Evolutionary conservation across 2,888 invertebrate species (phyloP).

Genomic region (Pemphredon lugubris): DNA sequence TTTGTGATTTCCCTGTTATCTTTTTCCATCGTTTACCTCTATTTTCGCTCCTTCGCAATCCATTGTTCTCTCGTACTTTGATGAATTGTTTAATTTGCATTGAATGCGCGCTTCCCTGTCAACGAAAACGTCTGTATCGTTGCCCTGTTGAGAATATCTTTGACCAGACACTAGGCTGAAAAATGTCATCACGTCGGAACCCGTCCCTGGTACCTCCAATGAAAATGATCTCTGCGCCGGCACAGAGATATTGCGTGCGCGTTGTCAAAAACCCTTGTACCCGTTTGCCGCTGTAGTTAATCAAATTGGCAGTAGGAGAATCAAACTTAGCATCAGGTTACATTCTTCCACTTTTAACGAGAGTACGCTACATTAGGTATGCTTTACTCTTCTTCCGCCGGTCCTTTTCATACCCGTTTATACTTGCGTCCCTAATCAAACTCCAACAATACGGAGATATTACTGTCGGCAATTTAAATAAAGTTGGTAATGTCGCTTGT

Average conservation of each 20-base stretch:
- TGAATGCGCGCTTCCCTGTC: conserved; percentile 34
- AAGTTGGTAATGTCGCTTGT: too few relatives aligned
- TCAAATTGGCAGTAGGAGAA: neutral
- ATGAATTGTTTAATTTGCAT: conserved; percentile 39
- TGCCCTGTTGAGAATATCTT: conserved; percentile 39
- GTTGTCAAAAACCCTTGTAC: neutral
- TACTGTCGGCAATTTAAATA: too few relatives aligned
- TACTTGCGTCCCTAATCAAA: conserved; percentile 7
- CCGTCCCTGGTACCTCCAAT: neutral
- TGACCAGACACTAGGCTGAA: conserved; percentile 3
- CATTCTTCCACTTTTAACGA: neutral
- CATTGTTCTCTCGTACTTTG: conserved; percentile 37
- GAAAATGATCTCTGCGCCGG: neutral
- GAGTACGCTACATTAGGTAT: too few relatives aligned
- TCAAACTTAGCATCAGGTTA: neutral
- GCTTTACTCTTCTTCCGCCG: too few relatives aligned
- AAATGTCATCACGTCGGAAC: neutral
- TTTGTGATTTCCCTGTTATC: conserved; percentile 20
- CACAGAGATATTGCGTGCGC: neutral
- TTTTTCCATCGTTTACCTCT: conserved; percentile 30
- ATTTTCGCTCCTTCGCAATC: conserved; percentile 28
- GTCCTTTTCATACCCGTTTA: neutral
- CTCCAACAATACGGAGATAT: conserved; percentile 5
- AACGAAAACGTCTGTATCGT: conserved; percentile 22
- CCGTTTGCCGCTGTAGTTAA: neutral